Evolutionary conservation across 2,797 vertebrate genomes (phyloP).

Genomic region (Phalanger gymnotis): DNA sequence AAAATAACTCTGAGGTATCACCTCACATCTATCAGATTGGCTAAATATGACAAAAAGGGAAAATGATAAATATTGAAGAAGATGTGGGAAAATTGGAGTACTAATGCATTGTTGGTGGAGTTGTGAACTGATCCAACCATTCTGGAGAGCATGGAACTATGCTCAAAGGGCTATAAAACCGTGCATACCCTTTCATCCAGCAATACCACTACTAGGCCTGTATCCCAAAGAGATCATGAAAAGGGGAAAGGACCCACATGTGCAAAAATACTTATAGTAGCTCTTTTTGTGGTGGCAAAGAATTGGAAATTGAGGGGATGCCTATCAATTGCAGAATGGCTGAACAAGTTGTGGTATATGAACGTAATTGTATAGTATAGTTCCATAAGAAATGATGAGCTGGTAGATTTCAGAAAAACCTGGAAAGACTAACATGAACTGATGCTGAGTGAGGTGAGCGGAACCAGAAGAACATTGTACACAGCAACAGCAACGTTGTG

Average conservation of each 20-base stretch:
- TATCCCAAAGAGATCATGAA: background rate
- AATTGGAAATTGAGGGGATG: background rate
- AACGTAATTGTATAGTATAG: background rate
- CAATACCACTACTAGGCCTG: background rate
- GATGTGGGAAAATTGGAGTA: too few relatives aligned
- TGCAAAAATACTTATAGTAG: background rate
- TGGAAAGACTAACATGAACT: background rate
- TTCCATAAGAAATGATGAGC: background rate
- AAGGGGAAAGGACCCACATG: background rate
- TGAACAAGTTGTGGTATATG: background rate
- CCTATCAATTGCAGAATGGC: background rate
- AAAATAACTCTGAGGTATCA: too few relatives aligned
- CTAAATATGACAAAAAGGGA: too few relatives aligned
- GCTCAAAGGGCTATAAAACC: background rate
- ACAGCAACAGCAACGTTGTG: background rate
- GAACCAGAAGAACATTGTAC: background rate
- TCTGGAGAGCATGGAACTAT: background rate
- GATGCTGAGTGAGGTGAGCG: background rate
- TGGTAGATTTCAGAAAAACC: background rate
- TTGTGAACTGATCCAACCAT: too few relatives aligned
- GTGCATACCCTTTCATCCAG: background rate
- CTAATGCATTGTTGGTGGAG: too few relatives aligned
- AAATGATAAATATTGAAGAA: too few relatives aligned
- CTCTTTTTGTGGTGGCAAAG: background rate
- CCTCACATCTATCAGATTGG: too few relatives aligned